phyloP scores from a whole-genome alignment of 2,797 vertebrate species.

The Eulemur coronatus region DNA sequence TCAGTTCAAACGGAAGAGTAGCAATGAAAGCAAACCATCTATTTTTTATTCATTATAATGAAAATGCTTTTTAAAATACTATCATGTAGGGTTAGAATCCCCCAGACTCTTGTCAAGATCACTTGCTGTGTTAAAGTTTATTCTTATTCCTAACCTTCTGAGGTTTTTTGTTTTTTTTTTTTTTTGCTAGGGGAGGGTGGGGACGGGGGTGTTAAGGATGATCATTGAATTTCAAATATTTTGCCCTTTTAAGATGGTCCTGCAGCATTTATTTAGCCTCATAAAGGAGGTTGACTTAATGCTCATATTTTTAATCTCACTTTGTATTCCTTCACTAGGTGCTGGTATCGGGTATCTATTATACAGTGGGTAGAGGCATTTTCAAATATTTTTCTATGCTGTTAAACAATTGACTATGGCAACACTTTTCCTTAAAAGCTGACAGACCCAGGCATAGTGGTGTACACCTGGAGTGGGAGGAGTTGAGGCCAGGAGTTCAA shows the following conservation, averaged over 20 bases:
- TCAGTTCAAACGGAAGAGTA: neutral
- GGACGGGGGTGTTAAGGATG: neutral
- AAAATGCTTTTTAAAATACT: neutral
- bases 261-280: neutral
- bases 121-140: neutral
- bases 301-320: neutral
- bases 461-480: too few species aligned
- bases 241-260: neutral
- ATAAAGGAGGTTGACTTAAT: neutral
- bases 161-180: neutral
- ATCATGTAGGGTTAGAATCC: neutral
- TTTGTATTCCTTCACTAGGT: neutral
- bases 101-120: neutral
- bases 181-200: too few species aligned
- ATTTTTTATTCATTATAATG: neutral
- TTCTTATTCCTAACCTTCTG: neutral
- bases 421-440: neutral
- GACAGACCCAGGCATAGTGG: neutral
- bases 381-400: neutral
- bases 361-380: neutral
- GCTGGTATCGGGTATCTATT: neutral
- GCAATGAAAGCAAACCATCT: neutral
- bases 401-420: accelerated
- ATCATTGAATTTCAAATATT: neutral
- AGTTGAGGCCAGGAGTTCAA: too few species aligned